Evolutionary conservation across 2,113 vertebrate species (phyloP).

Genomic region (Hydrochoerus hydrochaeris): DNA sequence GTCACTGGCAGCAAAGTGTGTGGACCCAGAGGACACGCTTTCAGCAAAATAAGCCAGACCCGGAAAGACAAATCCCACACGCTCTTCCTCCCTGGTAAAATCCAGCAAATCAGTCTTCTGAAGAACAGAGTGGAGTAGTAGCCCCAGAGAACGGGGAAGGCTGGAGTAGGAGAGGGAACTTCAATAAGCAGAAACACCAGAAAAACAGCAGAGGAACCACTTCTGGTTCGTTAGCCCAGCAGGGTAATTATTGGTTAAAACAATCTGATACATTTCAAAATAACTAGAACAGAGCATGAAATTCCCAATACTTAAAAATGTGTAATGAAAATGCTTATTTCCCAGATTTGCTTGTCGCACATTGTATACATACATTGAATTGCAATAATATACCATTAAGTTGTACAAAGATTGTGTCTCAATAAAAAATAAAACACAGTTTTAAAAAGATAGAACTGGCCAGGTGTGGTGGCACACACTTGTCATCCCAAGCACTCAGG

Average conservation of each 20-base stretch:
- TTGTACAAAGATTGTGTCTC: too few species aligned
- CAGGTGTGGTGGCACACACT: too few species aligned
- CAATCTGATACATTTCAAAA: not conserved
- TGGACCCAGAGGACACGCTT: not conserved
- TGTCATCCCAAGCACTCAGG: too few species aligned
- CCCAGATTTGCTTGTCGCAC: not conserved
- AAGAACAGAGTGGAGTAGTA: too few species aligned
- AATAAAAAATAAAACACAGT: too few species aligned
- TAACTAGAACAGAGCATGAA: not conserved
- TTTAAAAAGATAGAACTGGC: too few species aligned
- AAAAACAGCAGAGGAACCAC: not conserved
- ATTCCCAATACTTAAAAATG: not conserved
- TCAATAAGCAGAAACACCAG: too few species aligned
- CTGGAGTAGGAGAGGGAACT: not conserved
- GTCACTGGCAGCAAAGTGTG: too few species aligned
- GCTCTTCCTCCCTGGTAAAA: not conserved
- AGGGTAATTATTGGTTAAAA: not conserved
- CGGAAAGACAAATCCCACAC: not conserved
- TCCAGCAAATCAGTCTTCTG: not conserved
- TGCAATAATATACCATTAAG: not conserved
- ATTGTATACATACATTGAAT: not conserved
- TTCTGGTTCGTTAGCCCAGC: not conserved
- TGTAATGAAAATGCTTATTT: not conserved
- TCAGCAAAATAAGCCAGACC: not conserved
- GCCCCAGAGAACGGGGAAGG: not conserved